These are phyloP conservation scores for Cyprinodon diabolis DNA, from an alignment of 2,797 vertebrate genomes.

Conservation along the genomic window DNA sequence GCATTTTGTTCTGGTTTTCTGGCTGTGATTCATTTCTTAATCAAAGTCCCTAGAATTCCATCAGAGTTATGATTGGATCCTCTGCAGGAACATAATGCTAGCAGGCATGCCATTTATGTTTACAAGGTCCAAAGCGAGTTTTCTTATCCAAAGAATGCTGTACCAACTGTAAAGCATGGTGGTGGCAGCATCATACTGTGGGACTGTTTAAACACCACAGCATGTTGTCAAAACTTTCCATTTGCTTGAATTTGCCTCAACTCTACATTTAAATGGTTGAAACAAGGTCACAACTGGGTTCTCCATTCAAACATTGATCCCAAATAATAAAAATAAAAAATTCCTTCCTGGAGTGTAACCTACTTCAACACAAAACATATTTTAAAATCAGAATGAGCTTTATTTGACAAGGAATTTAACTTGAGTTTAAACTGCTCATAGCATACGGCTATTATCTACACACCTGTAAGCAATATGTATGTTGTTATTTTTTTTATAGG, in stretches of 20 bases:
- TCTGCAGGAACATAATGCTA: neutral
- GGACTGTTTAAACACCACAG: neutral
- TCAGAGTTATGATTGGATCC: neutral
- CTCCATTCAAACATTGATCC: neutral
- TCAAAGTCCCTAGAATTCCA: neutral
- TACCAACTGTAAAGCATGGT: neutral
- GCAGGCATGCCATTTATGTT: neutral
- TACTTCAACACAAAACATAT: too few relatives aligned
- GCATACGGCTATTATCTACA: too few relatives aligned
- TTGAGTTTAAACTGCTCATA: too few relatives aligned
- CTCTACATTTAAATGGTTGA: neutral
- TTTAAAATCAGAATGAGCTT: too few relatives aligned
- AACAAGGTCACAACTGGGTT: neutral
- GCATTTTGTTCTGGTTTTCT: neutral
- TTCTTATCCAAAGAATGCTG: neutral
- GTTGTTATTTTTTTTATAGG: too few relatives aligned
- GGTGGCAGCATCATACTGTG: neutral
- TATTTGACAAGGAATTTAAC: too few relatives aligned
- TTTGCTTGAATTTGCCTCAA: neutral
- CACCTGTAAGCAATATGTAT: too few relatives aligned
- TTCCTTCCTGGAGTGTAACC: neutral
- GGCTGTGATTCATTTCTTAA: neutral
- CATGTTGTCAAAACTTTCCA: neutral
- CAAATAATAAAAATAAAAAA: neutral
- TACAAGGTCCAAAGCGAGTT: neutral